phyloP scores from a whole-genome alignment of 2,797 vertebrate species.

The Cyclopterus lumpus region DNA sequence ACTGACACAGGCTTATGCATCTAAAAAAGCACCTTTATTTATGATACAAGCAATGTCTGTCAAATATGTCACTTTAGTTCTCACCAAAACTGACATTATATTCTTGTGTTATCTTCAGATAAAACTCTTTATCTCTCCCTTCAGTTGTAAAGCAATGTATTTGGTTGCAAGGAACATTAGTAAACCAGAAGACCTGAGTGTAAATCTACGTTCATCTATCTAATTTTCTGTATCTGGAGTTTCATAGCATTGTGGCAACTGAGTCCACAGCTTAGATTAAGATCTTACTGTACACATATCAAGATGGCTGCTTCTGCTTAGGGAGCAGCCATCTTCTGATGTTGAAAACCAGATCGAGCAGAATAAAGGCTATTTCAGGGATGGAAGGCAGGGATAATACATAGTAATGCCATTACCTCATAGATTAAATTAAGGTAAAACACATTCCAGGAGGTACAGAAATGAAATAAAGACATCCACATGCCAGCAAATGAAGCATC shows the following conservation, averaged over 20 bases:
- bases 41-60: slow-evolving; percentile 11
- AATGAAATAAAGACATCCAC: slow-evolving; percentile 20
- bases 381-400: slow-evolving; percentile 16
- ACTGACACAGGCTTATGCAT: slow-evolving; percentile 3
- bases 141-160: slow-evolving; percentile 5
- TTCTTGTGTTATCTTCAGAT: background rate
- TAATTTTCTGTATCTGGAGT: background rate
- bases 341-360: slow-evolving; percentile 15
- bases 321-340: slow-evolving; percentile 23
- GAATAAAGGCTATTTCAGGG: slow-evolving; percentile 11
- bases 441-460: slow-evolving; percentile 36
- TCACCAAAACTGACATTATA: slow-evolving; percentile 6
- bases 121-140: slow-evolving; percentile 12
- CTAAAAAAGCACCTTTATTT: slow-evolving; percentile 25
- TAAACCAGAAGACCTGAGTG: background rate
- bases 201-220: slow-evolving; percentile 9
- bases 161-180: slow-evolving; percentile 1
- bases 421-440: slow-evolving; percentile 46
- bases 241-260: slow-evolving; percentile 2
- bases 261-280: slow-evolving; percentile 26
- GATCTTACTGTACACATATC: slow-evolving; percentile 9
- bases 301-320: slow-evolving; percentile 20
- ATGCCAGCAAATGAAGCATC: slow-evolving; percentile 32
- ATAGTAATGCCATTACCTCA: slow-evolving; percentile 38
- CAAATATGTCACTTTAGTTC: slow-evolving; percentile 10